Conservation (phyloP, 1,140 invertebrate genomes). For the Luehdorfia chinensis region DNA sequence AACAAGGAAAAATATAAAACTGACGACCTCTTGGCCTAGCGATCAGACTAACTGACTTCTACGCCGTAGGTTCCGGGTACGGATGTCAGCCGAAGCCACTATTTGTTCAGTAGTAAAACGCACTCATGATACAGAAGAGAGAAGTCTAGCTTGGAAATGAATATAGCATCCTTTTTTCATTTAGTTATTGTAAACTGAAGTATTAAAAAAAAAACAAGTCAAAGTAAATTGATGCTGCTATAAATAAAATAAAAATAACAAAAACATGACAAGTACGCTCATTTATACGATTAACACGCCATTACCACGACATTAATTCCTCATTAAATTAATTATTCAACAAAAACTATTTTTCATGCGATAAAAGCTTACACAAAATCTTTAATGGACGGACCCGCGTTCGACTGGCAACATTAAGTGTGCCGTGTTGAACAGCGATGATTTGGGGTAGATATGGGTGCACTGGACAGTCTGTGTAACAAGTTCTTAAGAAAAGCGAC, state of each 20-base stretch:
- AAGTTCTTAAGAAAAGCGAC: too few relatives aligned
- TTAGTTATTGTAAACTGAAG: too few relatives aligned
- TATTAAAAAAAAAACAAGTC: too few relatives aligned
- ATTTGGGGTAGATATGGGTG: constrained; percentile 57
- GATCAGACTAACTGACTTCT: too few relatives aligned
- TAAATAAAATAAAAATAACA: constrained; percentile 6
- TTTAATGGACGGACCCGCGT: constrained; percentile 43
- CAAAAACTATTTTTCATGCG: constrained; percentile 38
- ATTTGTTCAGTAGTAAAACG: too few relatives aligned
- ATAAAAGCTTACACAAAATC: constrained; percentile 31
- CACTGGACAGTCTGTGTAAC: background rate
- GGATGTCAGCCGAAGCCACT: too few relatives aligned
- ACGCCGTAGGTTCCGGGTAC: too few relatives aligned
- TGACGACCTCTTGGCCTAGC: too few relatives aligned
- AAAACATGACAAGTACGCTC: constrained; percentile 3
- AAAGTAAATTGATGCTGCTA: background rate
- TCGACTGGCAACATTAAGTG: constrained; percentile 53
- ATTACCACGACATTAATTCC: constrained; percentile 27
- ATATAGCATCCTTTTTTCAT: too few relatives aligned
- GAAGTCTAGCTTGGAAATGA: too few relatives aligned
- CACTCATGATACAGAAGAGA: too few relatives aligned
- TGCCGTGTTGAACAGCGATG: constrained; percentile 48
- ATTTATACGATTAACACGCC: constrained; percentile 11
- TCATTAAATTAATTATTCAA: constrained; percentile 41
- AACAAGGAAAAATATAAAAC: too few relatives aligned